phyloP scores from a whole-genome alignment of 2,888 invertebrate species.

The Ormia ochracea region DNA sequence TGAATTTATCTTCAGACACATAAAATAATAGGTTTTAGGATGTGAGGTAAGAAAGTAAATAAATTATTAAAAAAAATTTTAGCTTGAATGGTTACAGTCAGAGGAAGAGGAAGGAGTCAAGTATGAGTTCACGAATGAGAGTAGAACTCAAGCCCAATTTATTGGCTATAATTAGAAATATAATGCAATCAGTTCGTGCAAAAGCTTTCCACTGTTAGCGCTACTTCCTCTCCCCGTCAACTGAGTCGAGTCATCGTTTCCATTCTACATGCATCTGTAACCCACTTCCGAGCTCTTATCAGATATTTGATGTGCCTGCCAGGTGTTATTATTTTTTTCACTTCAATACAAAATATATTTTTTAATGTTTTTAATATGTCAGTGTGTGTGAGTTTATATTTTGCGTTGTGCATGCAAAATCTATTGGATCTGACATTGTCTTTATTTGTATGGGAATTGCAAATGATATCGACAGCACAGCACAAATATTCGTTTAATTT shows the following conservation, averaged over 20 bases:
- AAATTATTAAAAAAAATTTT: too few species aligned
- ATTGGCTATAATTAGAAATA: too few species aligned
- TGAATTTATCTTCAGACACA: too few species aligned
- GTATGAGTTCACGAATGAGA: too few species aligned
- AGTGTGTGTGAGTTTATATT: background rate
- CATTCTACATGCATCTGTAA: background rate
- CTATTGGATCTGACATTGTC: slow-evolving; percentile 54
- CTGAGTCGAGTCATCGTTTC: background rate
- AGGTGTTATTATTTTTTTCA: slow-evolving; percentile 42
- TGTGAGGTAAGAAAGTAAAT: too few species aligned
- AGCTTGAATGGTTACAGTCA: too few species aligned
- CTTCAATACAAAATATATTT: slow-evolving; percentile 31
- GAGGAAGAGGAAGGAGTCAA: too few species aligned
- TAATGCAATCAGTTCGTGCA: too few species aligned
- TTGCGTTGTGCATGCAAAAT: background rate
- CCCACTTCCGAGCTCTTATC: slow-evolving; percentile 17
- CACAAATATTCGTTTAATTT: slow-evolving; percentile 6
- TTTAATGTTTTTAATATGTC: background rate
- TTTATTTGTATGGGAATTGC: slow-evolving; percentile 46
- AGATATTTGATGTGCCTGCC: slow-evolving; percentile 26
- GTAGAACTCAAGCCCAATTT: too few species aligned
- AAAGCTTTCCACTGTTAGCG: too few species aligned
- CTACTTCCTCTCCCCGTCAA: too few species aligned
- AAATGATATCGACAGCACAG: slow-evolving; percentile 53
- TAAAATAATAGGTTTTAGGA: too few species aligned